Base-by-base conservation (phyloP, 2,797 vertebrate genomes). In the Falco concolor region DNA sequence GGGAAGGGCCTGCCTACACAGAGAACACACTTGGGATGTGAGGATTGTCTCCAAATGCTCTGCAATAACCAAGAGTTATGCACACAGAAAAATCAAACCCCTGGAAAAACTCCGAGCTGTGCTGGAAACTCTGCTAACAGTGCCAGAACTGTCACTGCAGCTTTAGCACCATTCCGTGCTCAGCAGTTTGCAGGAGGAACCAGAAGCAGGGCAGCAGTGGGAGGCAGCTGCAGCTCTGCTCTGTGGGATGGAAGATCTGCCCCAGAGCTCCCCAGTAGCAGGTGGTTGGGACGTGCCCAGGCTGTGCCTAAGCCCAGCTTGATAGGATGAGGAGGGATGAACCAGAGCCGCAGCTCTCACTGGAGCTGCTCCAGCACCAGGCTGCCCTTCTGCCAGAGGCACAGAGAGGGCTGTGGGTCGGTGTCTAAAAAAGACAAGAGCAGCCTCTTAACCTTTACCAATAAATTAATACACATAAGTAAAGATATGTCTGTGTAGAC, bases 121-220 rank as follows among this genome's bases (percentile, higher is more conserved):
- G 75, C 93, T 83, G 95, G 68, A 93, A 95, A 75, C 47, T 12
- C 80, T 64, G 61, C 3, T 12, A 92, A 47, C 45, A 27, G 59
- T 72, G 54, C 84, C 87, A 86, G 83, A 81, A 80, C 2, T 1
- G n/a, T 25, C 42, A 84, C 78, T 50, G 63, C 79, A 94, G 49
- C 44, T 83, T 76, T 82, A 89, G 73, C 84, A 44, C 12, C 45
- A 2, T 63, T 27, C 7, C 76, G 75, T 50, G 60, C 61, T 90
- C 83, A 76, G 77, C 40, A 34, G 60, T 53, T 82, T 68, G 64
- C 65, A 74, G 87, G 73, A 96, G 85, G 61, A 93, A 50, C 92
- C 93, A 94, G 67, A 94, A 94, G 84, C 75, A 93, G 84, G 63
- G 60, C 92, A 95, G 87, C 61, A 77, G 50, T 8, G 45, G 45